These are phyloP conservation scores for Pogonognathellus flavescens DNA, from an alignment of 1,140 invertebrate genomes.

Conservation along the genomic window DNA sequence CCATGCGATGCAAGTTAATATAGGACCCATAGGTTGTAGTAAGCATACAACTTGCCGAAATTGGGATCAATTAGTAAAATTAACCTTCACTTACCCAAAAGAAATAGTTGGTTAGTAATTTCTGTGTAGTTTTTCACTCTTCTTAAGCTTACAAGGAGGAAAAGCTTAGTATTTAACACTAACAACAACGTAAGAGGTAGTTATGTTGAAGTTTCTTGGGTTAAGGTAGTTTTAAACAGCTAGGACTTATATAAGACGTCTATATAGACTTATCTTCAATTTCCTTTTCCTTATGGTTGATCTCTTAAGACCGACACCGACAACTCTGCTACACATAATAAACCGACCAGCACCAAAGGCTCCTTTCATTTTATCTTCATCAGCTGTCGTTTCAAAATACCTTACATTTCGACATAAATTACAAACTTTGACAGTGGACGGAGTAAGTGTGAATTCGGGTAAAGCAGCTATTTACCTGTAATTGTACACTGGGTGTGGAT, in stretches of 20 bases:
- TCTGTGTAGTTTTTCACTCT: too few species aligned
- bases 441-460: slow-evolving; percentile 14
- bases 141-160: too few species aligned
- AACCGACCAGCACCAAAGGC: slow-evolving; percentile 34
- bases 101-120: background rate
- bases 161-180: too few species aligned
- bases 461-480: slow-evolving; percentile 17
- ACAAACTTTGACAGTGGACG: slow-evolving; percentile 25
- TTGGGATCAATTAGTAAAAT: slow-evolving; percentile 60
- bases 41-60: slow-evolving; percentile 22
- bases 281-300: background rate
- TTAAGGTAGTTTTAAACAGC: background rate
- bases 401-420: slow-evolving; percentile 39
- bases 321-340: slow-evolving; percentile 5
- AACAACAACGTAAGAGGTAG: too few species aligned
- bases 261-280: slow-evolving; percentile 13
- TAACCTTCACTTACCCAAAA: slow-evolving; percentile 44
- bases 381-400: slow-evolving; percentile 39
- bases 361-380: slow-evolving; percentile 47
- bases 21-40: background rate
- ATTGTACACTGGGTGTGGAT: slow-evolving; percentile 5
- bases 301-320: background rate
- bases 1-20: background rate
- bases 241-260: background rate
- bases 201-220: background rate